phyloP scores from a whole-genome alignment of 2,113 vertebrate species.

The Talpa occidentalis region DNA sequence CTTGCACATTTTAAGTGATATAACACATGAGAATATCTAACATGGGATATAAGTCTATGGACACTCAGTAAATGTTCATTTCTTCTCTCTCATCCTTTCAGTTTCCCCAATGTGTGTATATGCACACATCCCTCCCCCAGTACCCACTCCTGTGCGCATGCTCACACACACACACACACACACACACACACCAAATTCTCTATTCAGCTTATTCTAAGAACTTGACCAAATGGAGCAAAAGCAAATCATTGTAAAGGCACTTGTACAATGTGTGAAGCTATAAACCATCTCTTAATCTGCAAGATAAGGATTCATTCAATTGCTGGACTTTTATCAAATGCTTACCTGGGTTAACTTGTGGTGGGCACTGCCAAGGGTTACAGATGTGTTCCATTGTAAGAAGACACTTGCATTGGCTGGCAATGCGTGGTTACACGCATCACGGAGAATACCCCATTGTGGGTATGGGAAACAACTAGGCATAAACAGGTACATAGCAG shows the following conservation, averaged over 20 bases:
- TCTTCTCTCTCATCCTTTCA: background rate
- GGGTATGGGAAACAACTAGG: background rate
- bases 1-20: background rate
- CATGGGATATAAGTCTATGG: background rate
- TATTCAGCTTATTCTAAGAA: background rate
- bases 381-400: background rate
- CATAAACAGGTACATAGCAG: background rate
- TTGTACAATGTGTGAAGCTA: background rate
- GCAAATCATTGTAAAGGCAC: background rate
- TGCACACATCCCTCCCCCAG: background rate
- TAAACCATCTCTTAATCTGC: background rate
- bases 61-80: background rate
- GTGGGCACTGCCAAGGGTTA: background rate
- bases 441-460: background rate
- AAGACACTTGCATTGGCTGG: fast-evolving
- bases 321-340: background rate
- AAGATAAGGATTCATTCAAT: background rate
- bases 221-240: background rate
- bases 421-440: fast-evolving
- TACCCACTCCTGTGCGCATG: too few species aligned
- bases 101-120: fast-evolving
- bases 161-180: background rate
- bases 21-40: background rate
- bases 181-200: background rate
- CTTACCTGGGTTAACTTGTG: background rate